Conservation (phyloP, 2,113 vertebrate species). For the Tetrao urogallus region DNA sequence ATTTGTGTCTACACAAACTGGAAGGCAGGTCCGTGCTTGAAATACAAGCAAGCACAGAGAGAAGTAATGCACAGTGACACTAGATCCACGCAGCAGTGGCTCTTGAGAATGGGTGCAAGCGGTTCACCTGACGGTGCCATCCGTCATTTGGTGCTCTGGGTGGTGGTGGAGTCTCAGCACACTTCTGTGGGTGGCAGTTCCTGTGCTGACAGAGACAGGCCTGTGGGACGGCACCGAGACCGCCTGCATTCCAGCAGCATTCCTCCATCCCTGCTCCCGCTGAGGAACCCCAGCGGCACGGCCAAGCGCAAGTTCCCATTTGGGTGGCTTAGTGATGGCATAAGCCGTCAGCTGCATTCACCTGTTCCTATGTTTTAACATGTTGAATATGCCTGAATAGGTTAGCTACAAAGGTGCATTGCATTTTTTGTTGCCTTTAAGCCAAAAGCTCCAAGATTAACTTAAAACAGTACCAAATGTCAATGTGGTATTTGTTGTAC, state of each 20-base stretch:
- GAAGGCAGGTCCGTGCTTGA: not conserved
- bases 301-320: not conserved
- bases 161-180: rapidly evolving
- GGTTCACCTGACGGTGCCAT: rapidly evolving
- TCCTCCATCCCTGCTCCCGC: too few relatives aligned
- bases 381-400: too few relatives aligned
- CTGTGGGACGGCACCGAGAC: too few relatives aligned
- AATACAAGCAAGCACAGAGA: rapidly evolving
- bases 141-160: not conserved
- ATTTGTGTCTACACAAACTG: not conserved
- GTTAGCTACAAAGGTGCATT: not conserved
- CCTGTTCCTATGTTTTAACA: not conserved
- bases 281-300: too few relatives aligned
- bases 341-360: not conserved
- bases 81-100: not conserved
- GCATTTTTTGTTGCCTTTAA: not conserved
- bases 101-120: not conserved
- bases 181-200: not conserved
- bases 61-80: not conserved
- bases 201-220: not conserved
- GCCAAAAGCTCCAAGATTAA: not conserved
- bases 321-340: not conserved
- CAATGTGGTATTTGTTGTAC: not conserved
- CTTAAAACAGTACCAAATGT: not conserved
- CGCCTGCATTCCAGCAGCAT: too few relatives aligned